Conservation (phyloP, 2,888 invertebrate species). For the Rugalucina vietnamica region DNA sequence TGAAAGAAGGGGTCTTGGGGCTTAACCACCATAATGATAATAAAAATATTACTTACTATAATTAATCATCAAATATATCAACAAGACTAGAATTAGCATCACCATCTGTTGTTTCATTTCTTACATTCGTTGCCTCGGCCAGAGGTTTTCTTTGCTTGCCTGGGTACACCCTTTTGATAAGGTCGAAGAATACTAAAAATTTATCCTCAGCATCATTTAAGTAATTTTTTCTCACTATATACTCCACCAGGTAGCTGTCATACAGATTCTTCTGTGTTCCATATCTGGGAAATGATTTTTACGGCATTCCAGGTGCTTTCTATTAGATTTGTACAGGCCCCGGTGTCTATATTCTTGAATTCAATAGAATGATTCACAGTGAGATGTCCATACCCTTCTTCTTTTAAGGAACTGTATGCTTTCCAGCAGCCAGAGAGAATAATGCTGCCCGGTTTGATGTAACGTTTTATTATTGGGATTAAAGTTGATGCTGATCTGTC, state of each 20-base stretch:
- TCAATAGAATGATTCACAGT: constrained; percentile 30
- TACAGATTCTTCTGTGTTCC: constrained; percentile 25
- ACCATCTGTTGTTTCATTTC: background rate
- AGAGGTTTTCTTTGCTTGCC: background rate
- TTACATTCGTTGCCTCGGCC: background rate
- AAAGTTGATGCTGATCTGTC: constrained; percentile 9
- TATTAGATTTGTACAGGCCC: background rate
- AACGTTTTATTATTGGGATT: background rate
- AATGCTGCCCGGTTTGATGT: background rate
- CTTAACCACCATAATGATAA: background rate
- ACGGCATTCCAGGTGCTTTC: constrained; percentile 20
- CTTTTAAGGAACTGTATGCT: constrained; percentile 12
- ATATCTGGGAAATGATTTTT: constrained; percentile 17
- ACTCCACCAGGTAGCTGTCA: constrained; percentile 25
- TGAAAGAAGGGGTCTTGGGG: too few species aligned
- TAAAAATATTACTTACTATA: background rate
- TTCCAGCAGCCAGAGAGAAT: background rate
- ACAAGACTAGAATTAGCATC: background rate
- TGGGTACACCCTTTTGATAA: background rate
- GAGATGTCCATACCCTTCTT: constrained; percentile 22
- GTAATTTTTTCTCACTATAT: background rate
- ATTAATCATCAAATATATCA: background rate
- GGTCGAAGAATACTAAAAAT: background rate
- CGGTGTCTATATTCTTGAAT: background rate
- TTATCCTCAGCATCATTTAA: background rate